Base-by-base conservation (phyloP, 1,140 invertebrate species). In the Andrena cerasifolii region DNA sequence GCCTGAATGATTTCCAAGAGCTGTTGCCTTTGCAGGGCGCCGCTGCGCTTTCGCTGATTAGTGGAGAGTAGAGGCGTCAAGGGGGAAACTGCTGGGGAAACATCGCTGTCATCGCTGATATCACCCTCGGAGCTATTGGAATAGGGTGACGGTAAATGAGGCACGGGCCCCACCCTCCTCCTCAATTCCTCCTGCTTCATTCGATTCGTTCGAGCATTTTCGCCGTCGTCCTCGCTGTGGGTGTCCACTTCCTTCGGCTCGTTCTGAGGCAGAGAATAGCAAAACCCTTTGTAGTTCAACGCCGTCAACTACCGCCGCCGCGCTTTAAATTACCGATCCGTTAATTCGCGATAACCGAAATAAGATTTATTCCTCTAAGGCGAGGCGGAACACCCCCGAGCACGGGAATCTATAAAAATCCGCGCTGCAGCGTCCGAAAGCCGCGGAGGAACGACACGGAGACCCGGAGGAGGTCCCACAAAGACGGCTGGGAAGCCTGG, bases 1-100 rank as follows among this genome's bases (percentile, higher is more conserved):
- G 96, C 96, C 91, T 97, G 96, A 86, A 98, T 96, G 82, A 98
- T 96, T 92, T 97, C 96, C 68, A 97, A 94, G 79, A 97, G 93
- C 91, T 97, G 96, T 87, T 97, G 95, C 82, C 96, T 94, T 88
- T 97, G 96, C 79, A 97, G 93, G 73, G 95, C 95, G 72, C 95
- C 94, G 33, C 94, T 95, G 78, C 94, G 93, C 82, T 93, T 93
- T 80, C 90, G 85, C 63, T 92, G 89, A 85, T 90, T 90, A 65
- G 73, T 54, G 36, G 85, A 87, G 73, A 93, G 91, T 81, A 92
- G 86, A 84, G 91, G 89, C 81, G 91, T 88, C 78, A 91, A 88
- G 47, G 90, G 89, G 79, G 88, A 90, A 79, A 91, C 88, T 58
- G 88, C 87, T 21, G 90, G 89, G 14, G 88, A 90, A 75, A 91